These are phyloP conservation scores for Lasius platythorax DNA, from an alignment of 2,888 invertebrate species.

Conservation along the genomic window DNA sequence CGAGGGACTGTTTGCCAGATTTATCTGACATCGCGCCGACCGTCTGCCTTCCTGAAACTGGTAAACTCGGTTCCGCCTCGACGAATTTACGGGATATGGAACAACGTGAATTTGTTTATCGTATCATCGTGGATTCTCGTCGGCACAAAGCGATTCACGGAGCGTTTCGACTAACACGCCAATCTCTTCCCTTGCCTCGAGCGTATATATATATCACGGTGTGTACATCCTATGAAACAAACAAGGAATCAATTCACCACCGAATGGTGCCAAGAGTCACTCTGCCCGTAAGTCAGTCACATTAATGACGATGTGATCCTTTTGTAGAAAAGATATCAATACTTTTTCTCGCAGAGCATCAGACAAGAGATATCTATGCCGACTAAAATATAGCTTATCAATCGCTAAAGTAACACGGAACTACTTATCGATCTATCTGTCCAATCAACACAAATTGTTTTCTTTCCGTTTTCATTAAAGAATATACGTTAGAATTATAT, in stretches of 20 bases:
- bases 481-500: neutral
- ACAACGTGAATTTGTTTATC: constrained; percentile 65
- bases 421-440: constrained; percentile 10
- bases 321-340: neutral
- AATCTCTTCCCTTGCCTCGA: constrained; percentile 48
- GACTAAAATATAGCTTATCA: constrained; percentile 21
- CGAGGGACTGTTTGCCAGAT: constrained; percentile 47
- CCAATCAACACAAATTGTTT: constrained; percentile 31
- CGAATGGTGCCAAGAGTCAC: constrained; percentile 11
- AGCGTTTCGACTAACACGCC: constrained; percentile 30
- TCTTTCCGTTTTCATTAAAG: neutral
- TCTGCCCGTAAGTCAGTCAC: constrained; percentile 10
- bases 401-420: constrained; percentile 1
- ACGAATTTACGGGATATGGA: constrained; percentile 56
- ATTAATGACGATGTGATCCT: neutral
- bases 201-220: constrained; percentile 1
- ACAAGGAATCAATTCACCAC: constrained; percentile 51
- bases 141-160: neutral
- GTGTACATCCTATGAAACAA: constrained; percentile 54
- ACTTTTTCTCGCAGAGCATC: constrained; percentile 4
- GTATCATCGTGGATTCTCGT: constrained; percentile 13
- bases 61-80: constrained; percentile 48
- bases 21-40: constrained; percentile 55
- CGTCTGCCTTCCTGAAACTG: constrained; percentile 44
- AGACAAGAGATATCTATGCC: neutral